phyloP scores from a whole-genome alignment of 2,888 invertebrate species.

The Copidosoma aretas region DNA sequence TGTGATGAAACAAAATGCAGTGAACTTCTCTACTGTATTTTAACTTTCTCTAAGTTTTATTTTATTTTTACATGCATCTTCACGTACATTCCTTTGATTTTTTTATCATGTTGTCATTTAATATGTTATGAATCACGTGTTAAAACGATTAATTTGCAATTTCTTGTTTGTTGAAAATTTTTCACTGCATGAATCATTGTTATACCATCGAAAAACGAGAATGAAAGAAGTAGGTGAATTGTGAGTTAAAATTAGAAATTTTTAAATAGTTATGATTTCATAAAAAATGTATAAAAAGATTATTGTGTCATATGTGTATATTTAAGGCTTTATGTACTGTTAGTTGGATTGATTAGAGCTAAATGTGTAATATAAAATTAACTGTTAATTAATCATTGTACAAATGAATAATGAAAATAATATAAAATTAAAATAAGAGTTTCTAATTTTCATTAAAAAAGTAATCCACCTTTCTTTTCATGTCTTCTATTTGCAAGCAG shows the following conservation, averaged over 20 bases:
- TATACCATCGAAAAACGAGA: constrained; percentile 16
- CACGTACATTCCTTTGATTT: constrained; percentile 1
- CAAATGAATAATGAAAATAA: constrained; percentile 22
- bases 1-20: not conserved
- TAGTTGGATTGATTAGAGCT: constrained; percentile 15
- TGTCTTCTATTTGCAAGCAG: constrained; percentile 60
- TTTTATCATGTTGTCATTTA: constrained; percentile 20
- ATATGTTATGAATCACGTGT: not conserved
- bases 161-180: constrained; percentile 17
- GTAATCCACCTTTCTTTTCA: constrained; percentile 44
- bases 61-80: constrained; percentile 15
- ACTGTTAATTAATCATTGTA: constrained; percentile 27
- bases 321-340: constrained; percentile 23
- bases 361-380: constrained; percentile 29
- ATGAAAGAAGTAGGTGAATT: constrained; percentile 12
- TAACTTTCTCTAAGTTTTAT: constrained; percentile 32
- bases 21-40: constrained; percentile 24
- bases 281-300: constrained; percentile 19
- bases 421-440: constrained; percentile 19
- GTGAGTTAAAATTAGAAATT: constrained; percentile 21
- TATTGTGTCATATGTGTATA: constrained; percentile 18
- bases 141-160: constrained; percentile 15
- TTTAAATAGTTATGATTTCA: constrained; percentile 15
- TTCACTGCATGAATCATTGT: constrained; percentile 29
- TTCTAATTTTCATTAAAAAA: constrained; percentile 33